phyloP scores from a whole-genome alignment of 2,113 vertebrate genomes.

The Epinephelus fuscoguttatus region DNA sequence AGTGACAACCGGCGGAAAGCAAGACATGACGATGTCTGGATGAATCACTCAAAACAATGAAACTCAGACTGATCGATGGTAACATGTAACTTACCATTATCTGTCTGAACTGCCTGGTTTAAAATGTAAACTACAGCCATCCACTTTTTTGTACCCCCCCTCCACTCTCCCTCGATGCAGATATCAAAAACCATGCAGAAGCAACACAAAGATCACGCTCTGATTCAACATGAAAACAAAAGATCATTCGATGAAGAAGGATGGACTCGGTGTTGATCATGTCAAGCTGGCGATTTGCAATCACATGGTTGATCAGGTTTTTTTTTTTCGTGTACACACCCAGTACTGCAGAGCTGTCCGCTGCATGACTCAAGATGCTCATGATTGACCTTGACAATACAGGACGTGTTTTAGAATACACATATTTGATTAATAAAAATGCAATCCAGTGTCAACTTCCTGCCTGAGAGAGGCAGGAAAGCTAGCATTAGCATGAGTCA shows the following conservation, averaged over 20 bases:
- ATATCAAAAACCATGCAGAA: constrained; percentile 70
- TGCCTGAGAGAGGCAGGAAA: constrained; percentile 28
- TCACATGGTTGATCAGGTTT: constrained; percentile 47
- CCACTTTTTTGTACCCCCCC: neutral
- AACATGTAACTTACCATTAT: constrained; percentile 41
- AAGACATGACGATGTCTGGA: constrained; percentile 51
- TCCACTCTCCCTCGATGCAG: constrained; percentile 54
- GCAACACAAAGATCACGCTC: constrained; percentile 49
- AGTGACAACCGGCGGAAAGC: constrained; percentile 43
- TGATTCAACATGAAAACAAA: constrained; percentile 60
- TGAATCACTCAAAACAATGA: constrained; percentile 55
- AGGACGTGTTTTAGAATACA: constrained; percentile 73
- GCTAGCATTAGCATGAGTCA: constrained; percentile 48
- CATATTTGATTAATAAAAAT: constrained; percentile 51
- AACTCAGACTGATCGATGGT: constrained; percentile 36
- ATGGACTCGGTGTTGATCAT: constrained; percentile 50
- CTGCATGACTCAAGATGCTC: constrained; percentile 77
- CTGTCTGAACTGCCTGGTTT: constrained; percentile 26
- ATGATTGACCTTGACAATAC: constrained; percentile 79
- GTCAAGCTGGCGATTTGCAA: constrained; percentile 54
- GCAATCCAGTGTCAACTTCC: constrained; percentile 50
- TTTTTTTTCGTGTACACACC: constrained; percentile 68
- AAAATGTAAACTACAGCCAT: constrained; percentile 10
- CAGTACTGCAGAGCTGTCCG: constrained; percentile 79
- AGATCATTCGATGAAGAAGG: constrained; percentile 49